A percentile compares a stretch with the other conserved stretches of the same genome.
These are phyloP conservation scores for Chelon auratus DNA, from an alignment of 2,797 vertebrate genomes.

Conservation along the genomic window DNA sequence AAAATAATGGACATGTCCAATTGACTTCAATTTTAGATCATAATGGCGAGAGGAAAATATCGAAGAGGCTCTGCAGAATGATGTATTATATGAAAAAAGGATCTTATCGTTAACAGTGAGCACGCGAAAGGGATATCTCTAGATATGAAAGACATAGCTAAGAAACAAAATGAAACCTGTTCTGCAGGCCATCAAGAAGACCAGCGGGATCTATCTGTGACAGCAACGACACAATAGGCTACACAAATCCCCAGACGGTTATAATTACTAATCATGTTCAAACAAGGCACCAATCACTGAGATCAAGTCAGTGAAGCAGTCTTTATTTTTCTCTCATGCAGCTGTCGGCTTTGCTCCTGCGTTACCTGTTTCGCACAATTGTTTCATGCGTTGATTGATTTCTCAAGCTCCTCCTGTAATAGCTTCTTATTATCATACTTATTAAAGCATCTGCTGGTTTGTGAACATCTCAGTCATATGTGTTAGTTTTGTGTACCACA, in stretches of 20 bases:
- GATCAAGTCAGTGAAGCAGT: slow-evolving; percentile 5
- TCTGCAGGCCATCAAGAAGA: neutral
- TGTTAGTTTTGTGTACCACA: neutral
- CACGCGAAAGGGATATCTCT: neutral
- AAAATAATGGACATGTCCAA: neutral
- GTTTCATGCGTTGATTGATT: slow-evolving; percentile 15
- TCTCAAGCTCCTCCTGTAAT: slow-evolving; percentile 19
- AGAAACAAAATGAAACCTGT: neutral
- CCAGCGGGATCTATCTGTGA: neutral
- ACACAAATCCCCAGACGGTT: neutral
- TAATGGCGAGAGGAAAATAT: neutral
- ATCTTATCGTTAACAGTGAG: neutral
- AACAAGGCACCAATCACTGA: slow-evolving; percentile 29
- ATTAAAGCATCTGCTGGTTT: slow-evolving; percentile 9
- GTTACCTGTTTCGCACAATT: slow-evolving; percentile 13
- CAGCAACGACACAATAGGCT: neutral
- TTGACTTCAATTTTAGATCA: neutral
- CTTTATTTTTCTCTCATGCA: slow-evolving; percentile 17
- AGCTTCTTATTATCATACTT: slow-evolving; percentile 14
- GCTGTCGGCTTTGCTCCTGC: neutral
- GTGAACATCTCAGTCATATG: slow-evolving; percentile 1
- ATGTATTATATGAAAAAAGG: neutral
- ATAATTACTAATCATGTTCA: slow-evolving; percentile 33
- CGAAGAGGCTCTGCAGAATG: neutral
- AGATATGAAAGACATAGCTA: neutral